A percentile compares a stretch with the other conserved stretches of the same genome.
phyloP scores from a whole-genome alignment of 2,888 invertebrate genomes.

The Nasonovia ribisnigri region DNA sequence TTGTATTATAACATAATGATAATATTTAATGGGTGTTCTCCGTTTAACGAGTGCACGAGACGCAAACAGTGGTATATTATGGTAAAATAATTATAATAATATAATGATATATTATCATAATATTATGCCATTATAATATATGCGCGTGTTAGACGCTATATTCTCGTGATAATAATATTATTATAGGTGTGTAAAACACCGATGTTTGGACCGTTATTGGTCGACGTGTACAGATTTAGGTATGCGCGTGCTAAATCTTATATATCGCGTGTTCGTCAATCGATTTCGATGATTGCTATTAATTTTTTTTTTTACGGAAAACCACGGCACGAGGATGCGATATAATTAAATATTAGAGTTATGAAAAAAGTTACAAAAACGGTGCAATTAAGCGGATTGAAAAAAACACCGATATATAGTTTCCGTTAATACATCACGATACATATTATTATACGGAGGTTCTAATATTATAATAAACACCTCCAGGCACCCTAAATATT shows the following conservation, averaged over 20 bases:
- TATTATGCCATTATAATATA: not conserved
- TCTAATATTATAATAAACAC: not conserved
- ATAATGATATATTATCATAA: not conserved
- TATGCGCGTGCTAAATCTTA: no score
- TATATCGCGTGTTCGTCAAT: slow-evolving; percentile 7
- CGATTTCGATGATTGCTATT: not conserved
- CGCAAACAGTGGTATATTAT: not conserved
- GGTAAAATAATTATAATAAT: not conserved
- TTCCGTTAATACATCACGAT: not conserved
- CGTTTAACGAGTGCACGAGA: not conserved
- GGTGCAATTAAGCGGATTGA: not conserved
- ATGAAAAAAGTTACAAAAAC: not conserved
- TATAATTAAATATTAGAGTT: not conserved
- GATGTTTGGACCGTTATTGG: not conserved
- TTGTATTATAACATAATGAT: not conserved
- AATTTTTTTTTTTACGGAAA: not conserved
- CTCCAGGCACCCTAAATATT: not conserved
- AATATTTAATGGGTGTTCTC: not conserved
- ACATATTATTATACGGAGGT: not conserved
- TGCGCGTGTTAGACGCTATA: not conserved
- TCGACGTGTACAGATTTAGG: not conserved
- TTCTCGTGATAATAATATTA: not conserved
- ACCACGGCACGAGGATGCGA: not conserved
- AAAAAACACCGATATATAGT: not conserved
- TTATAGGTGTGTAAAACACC: not conserved